A percentile compares a stretch with the other conserved stretches of the same genome.
Conservation (phyloP, 2,797 vertebrate species). For the Anguilla marmorata region DNA sequence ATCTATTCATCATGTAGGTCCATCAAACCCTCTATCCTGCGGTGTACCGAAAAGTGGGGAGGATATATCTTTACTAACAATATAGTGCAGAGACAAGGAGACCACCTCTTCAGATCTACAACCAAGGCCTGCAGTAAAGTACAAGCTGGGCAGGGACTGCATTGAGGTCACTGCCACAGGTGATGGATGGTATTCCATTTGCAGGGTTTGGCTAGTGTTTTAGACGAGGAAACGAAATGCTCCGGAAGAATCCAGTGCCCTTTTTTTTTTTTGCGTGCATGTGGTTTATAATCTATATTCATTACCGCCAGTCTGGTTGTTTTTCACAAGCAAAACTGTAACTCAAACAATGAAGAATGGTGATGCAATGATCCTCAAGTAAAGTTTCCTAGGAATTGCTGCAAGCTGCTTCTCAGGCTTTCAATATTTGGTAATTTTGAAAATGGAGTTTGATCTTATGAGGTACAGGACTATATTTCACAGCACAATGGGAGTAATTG, state of each 20-base stretch:
- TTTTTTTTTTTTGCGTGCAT: background rate
- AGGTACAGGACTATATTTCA: background rate
- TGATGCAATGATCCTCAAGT: constrained; percentile 72
- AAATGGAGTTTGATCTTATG: background rate
- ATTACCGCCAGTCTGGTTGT: background rate
- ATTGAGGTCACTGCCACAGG: background rate
- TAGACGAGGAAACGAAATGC: background rate
- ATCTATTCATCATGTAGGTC: background rate
- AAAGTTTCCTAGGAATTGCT: constrained; percentile 66
- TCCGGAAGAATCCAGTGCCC: background rate
- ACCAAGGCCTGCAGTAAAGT: constrained; percentile 15
- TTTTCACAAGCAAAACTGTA: background rate
- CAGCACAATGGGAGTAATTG: background rate
- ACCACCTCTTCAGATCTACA: constrained; percentile 8
- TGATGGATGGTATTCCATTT: constrained; percentile 11
- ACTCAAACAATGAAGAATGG: constrained; percentile 49
- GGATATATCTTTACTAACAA: background rate
- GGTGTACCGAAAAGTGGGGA: background rate
- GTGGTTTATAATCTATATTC: background rate
- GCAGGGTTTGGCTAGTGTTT: background rate
- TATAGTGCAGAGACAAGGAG: constrained; percentile 13
- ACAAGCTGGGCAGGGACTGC: background rate
- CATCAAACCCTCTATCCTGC: constrained; percentile 1
- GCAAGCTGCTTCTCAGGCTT: constrained; percentile 66
- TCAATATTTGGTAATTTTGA: background rate